phyloP scores from a whole-genome alignment of 2,113 vertebrate genomes.

The Phalacrocorax carbo region DNA sequence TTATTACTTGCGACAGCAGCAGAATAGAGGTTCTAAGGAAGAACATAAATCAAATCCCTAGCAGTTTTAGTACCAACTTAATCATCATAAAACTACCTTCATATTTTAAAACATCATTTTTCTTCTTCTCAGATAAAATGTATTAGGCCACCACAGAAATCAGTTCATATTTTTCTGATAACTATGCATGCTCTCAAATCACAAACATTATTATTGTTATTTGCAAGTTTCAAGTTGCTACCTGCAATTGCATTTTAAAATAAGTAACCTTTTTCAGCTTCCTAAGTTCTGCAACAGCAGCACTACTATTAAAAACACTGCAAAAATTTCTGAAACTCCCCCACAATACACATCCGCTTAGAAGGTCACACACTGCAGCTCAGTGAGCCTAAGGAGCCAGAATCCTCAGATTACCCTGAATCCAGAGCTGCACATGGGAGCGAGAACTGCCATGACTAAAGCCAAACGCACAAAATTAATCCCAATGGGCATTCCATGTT shows the following conservation, averaged over 20 bases:
- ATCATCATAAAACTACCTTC: conserved; percentile 29
- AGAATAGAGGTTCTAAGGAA: conserved; percentile 12
- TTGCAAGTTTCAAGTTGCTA: neutral
- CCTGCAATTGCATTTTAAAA: neutral
- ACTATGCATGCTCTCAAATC: neutral
- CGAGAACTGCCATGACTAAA: neutral
- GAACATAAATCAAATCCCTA: conserved; percentile 26
- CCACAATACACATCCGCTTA: neutral
- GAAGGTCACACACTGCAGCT: conserved; percentile 30
- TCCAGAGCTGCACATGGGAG: neutral
- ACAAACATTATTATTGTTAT: neutral
- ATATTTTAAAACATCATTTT: conserved; percentile 17
- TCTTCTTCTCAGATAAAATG: neutral
- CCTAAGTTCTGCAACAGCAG: neutral
- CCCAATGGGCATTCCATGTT: neutral
- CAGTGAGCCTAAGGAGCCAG: conserved; percentile 34
- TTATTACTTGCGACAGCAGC: conserved; percentile 42
- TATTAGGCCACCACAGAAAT: neutral
- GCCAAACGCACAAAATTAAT: neutral
- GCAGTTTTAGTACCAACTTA: conserved; percentile 39
- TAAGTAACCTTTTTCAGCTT: neutral
- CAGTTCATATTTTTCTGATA: neutral
- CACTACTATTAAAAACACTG: neutral
- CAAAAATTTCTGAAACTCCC: neutral
- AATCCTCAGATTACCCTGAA: conserved; percentile 45